Base-by-base conservation (phyloP, 2,888 invertebrate species). In the Latrodectus hesperus region DNA sequence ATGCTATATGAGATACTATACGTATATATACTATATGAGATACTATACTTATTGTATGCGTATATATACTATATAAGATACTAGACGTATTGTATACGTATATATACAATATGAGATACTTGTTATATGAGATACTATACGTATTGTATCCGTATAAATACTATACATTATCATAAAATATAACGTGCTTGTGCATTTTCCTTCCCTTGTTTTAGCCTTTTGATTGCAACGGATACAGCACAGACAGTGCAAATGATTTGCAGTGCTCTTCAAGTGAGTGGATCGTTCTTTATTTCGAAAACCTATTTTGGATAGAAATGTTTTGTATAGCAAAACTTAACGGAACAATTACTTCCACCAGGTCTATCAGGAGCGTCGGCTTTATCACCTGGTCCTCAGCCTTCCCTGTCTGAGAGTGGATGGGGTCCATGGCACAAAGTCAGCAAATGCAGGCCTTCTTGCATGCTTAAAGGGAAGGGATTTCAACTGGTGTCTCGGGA, bases 401-500 rank as follows among this genome's bases (percentile, higher is more conserved):
- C 88, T 8, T 71, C 84, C 14, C 78, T 82, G 1, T 77, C 84
- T 14, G 88, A 88, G 38, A 49, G 72, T 1, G 84, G 81, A 22
- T 89, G 90, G 88, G 86, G 89, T 2, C 87, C 88, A 1, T 90
- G 90, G 90, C 81, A 84, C 74, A 88, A 89, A 55, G 86, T 90
- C 0, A 90, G 89, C 22, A 82, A 89, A 53, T 90, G 90, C 67
- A 70, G 88, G 26, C 85, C 88, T 51, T 89, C 89, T 6, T 90
- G 90, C 79, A 67, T 90, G 71, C 55, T 84, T 8, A 85, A 83
- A 52, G 88, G 89, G 17, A 81, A 86, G 65, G 90, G 90, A 51
- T 88, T 90, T 72, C 89, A 89, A 49, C 71, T 90, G n/a, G 90
- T 90, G 6, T 89, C 85, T n/a, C 88, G 89, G 68, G 90, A 90